Conservation (phyloP, 53 echinoderm and acorn worm species). For the Apostichopus leukothele region DNA sequence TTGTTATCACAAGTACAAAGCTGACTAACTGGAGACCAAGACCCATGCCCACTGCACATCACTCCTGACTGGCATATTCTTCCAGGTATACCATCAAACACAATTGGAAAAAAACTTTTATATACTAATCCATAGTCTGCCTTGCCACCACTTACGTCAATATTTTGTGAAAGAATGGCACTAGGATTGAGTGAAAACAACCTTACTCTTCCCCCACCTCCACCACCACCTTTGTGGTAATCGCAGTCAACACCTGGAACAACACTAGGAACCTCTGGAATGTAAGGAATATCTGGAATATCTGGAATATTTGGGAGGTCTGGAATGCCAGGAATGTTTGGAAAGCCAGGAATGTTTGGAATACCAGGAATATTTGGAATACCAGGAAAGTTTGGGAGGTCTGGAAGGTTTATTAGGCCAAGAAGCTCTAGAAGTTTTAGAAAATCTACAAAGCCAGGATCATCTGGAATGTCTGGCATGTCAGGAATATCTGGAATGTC, state of each 20-base stretch:
- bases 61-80: constrained; percentile 61
- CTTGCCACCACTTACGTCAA: constrained; percentile 45
- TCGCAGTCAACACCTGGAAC: background rate
- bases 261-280: background rate
- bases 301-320: background rate
- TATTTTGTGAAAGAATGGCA: constrained; percentile 58
- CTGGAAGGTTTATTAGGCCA: background rate
- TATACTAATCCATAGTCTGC: background rate
- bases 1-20: constrained; percentile 63
- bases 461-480: background rate
- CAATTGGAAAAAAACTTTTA: background rate
- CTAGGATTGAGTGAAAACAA: constrained; percentile 68
- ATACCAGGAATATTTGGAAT: background rate
- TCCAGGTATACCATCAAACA: constrained; percentile 54
- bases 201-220: constrained; percentile 75
- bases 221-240: constrained; percentile 74
- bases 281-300: background rate
- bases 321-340: background rate
- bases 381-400: background rate
- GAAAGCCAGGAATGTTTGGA: background rate
- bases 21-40: constrained; percentile 37
- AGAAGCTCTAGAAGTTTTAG: background rate
- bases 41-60: constrained; percentile 74
- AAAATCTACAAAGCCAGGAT: background rate
- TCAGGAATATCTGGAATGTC: background rate